Evolutionary conservation across 2,797 vertebrate genomes (phyloP), one percentile per base, ranked within the genome.

Genomic region (Characodon lateralis): DNA sequence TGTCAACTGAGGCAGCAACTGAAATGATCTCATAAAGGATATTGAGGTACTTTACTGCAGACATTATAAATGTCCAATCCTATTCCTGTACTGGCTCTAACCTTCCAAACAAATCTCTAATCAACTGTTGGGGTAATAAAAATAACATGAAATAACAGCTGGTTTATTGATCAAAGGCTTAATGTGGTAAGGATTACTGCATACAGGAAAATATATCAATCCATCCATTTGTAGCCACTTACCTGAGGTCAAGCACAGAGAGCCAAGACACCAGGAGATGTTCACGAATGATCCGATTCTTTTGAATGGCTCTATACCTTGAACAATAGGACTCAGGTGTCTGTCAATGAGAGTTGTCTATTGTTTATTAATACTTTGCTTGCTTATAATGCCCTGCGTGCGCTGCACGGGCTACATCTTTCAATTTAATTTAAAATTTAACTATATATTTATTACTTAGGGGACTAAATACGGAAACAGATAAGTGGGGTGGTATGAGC

Each of bases 131-230:
- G 4, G 24, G 41, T 31, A 65, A 28, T 48, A 63, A 20, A 50
- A 50, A 63, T 50, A 12, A 74, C 31, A 65, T 35, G 31, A 39
- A 65, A 26, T 41, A 51, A 56, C 48, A 68, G 24, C 63, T 53
- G 31, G 24, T 51, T 31, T 24, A 41, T 68, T 76, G 73, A n/a
- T 76, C 41, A 68, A 68, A 68, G 14, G 31, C 31, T 41, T 53
- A 9, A 59, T 59, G 35, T 46, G 31, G 63, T 66, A 6, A 39
- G 41, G 24, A 41, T 2, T 41, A 39, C 7, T 66, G 20, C 7
- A 41, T 24, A 24, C 13, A n/a, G 39, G 41, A 69, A 69, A 46
- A 69, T 43, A 24, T 66, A 66, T 53, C 6, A 20, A 53, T 35
- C 0, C 9, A 71, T 53, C 28, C 18, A 22, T 53, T 22, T 41